Evolutionary conservation across 2,888 invertebrate species (phyloP), one percentile per base, ranked within the genome.

Genomic region (Oligia strigilis): DNA sequence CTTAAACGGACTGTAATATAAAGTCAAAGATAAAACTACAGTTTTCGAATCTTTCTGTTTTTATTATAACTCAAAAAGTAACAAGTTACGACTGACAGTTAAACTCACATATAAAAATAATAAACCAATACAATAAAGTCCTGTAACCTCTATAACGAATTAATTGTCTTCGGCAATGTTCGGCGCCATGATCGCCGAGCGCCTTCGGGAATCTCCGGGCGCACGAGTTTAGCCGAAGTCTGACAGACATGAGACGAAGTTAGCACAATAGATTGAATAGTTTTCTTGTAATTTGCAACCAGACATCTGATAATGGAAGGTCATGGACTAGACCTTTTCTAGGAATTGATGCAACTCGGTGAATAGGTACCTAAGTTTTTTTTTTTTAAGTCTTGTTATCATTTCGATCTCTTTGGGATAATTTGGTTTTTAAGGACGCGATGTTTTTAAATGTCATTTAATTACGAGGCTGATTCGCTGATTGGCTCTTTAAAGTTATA

Each of bases 221-320:
- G 60, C 70, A 49, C 81, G 79, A 88, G 77, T 78, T 69, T 65
- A 55, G 11, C 84, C 80, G 88, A 79, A 77, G 82, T 72, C 69
- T 74, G 67, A 72, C 76, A 80, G 80, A 79, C 77, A 49, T 43
- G 65, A 64, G 46, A 67, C 64, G 55, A 62, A 69, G 66, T 77
- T 43, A 70, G 64, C 70, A 89, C 87, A 87, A 90, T 84, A 90
- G 72, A 80, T 69, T 87, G 83, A 86, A 84, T 87, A 81, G 88
- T 85, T 83, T 81, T 81, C 55, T 49, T 40, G 73, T 83, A 72
- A 90, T 89, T 89, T 90, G 82, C 85, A 85, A 77, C 14, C 85
- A 89, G 89, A 89, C 89, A 89, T 89, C 90, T 66, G 89, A 89
- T 89, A 90, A 60, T 36, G 40, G 13, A 40, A 82, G 88, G 83